Evolutionary conservation across 2,888 invertebrate species (phyloP), one percentile per base, ranked within the genome.

Genomic region (Ectemnius cavifrons): DNA sequence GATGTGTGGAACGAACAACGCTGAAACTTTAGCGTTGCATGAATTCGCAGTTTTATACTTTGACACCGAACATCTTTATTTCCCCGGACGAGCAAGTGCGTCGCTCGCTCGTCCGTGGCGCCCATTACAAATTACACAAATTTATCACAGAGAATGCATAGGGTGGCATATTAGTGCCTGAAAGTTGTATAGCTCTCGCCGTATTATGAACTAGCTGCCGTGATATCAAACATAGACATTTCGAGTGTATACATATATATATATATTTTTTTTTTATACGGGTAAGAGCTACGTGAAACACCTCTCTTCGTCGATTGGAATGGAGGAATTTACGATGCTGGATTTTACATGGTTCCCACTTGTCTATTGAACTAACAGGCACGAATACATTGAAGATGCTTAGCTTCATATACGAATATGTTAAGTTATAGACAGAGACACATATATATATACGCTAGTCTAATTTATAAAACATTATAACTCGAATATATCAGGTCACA

Each of bases 101-200:
- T 64, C 59, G 76, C 16, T 16, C n/a, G 52, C 57, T 68, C 64
- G 73, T 74, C 63, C 20, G 46, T 64, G 73, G 73, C 79, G 70
- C 81, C 80, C 76, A 82, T 82, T 80, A 84, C 81, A 88, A 84
- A 84, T 86, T 85, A 88, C 85, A 87, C 80, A 84, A 87, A 85
- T 86, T 86, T 89, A 89, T 89, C 89, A 89, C 89, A 89, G 89
- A 88, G 85, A 87, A 89, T 84, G 84, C 85, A 85, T 82, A 86
- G 73, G 85, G 82, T 84, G 84, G 77, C 72, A 81, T 83, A 84
- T 85, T 75, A 72, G 77, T 87, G 86, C 84, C 83, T 85, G 84
- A 72, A 85, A 85, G 82, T 85, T 85, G 78, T 77, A 81, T 79
- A 80, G 79, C 73, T 79, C 37, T 79, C 75, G 75, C 62, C 68